Evolutionary conservation across 1,140 invertebrate species (phyloP).

Genomic region (Drosophila subobscura): DNA sequence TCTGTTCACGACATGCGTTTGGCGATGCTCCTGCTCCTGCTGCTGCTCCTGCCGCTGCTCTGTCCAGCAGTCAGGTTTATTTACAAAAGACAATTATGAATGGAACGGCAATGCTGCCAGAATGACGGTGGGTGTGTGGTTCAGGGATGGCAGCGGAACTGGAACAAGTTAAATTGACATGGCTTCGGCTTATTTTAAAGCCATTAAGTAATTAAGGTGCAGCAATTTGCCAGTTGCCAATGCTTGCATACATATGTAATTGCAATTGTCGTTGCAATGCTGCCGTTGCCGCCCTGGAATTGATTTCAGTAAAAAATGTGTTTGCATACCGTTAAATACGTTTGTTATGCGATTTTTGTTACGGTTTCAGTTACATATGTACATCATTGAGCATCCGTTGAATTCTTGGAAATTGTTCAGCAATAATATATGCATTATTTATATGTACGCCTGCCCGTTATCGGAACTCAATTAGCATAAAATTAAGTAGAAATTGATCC

Average conservation of each 20-base stretch:
- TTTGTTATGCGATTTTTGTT: too few relatives aligned
- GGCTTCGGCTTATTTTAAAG: constrained; percentile 60
- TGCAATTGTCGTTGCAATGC: constrained; percentile 1
- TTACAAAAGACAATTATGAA: constrained; percentile 54
- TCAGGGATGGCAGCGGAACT: constrained; percentile 22
- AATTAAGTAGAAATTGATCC: too few relatives aligned
- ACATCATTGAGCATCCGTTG: too few relatives aligned
- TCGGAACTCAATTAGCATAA: too few relatives aligned
- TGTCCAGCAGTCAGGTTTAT: constrained; percentile 25
- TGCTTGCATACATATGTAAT: neutral
- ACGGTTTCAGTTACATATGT: too few relatives aligned
- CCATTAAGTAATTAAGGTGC: constrained; percentile 71
- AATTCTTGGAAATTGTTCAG: too few relatives aligned
- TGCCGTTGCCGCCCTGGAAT: neutral
- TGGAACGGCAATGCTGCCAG: constrained; percentile 4
- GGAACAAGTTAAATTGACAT: constrained; percentile 55
- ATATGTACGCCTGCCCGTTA: too few relatives aligned
- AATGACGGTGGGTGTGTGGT: neutral
- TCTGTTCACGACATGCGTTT: constrained; percentile 71
- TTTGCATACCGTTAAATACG: constrained; percentile 4
- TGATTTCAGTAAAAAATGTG: constrained; percentile 17
- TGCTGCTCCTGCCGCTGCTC: constrained; percentile 8
- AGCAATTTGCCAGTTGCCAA: constrained; percentile 51
- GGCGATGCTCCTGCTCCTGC: constrained; percentile 38
- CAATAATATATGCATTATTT: too few relatives aligned